Evolutionary conservation across 2,113 vertebrate species (phyloP).

Genomic region (Merops nubicus): DNA sequence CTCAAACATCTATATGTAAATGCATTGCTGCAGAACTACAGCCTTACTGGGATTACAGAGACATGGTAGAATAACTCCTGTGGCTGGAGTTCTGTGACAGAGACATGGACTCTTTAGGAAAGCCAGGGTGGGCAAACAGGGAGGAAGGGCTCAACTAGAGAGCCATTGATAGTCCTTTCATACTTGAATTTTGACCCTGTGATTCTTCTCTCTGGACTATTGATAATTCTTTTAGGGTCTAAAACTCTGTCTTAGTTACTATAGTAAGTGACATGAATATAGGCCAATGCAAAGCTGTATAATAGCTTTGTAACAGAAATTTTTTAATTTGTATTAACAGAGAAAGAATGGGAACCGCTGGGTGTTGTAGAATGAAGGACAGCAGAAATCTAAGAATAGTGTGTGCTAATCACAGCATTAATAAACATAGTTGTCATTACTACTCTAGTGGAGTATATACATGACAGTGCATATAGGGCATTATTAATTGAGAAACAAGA

Average conservation of each 20-base stretch:
- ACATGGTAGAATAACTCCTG: not conserved
- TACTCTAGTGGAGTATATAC: not conserved
- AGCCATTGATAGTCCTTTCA: not conserved
- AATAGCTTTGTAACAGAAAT: not conserved
- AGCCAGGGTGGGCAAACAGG: not conserved
- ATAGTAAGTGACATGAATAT: not conserved
- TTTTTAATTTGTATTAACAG: not conserved
- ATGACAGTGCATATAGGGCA: not conserved
- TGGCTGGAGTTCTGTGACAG: accelerated
- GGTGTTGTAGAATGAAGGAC: not conserved
- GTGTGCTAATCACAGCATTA: not conserved
- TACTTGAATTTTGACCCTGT: not conserved
- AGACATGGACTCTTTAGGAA: not conserved
- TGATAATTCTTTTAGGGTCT: not conserved
- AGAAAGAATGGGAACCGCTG: not conserved
- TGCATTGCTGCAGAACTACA: not conserved
- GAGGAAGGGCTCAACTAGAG: not conserved
- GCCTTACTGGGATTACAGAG: not conserved
- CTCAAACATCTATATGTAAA: not conserved
- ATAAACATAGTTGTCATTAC: not conserved
- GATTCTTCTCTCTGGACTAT: not conserved
- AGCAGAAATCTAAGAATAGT: not conserved
- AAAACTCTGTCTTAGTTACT: not conserved
- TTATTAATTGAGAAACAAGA: not conserved
- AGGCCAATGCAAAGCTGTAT: not conserved